A percentile compares a stretch with the other conserved stretches of the same genome.
These are phyloP conservation scores for Halictus quadricinctus DNA, from an alignment of 2,888 invertebrate genomes.

Conservation along the genomic window DNA sequence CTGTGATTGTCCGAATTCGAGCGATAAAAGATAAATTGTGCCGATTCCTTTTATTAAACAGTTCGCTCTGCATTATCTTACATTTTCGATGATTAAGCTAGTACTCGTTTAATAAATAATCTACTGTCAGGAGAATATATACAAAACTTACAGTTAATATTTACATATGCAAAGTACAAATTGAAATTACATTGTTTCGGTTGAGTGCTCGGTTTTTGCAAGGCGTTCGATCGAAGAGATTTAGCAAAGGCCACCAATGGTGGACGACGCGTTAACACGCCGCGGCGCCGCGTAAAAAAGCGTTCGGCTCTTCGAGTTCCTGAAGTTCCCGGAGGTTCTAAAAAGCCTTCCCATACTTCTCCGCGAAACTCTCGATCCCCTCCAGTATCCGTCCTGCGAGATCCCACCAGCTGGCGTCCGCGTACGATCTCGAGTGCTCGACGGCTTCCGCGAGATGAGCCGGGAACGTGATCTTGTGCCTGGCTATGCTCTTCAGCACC, in stretches of 20 bases:
- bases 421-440: constrained; percentile 56
- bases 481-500: constrained; percentile 88
- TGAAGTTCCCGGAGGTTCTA: constrained; percentile 7
- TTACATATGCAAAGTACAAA: constrained; percentile 28
- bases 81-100: background rate
- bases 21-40: too few relatives aligned
- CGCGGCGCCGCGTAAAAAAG: background rate
- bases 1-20: background rate
- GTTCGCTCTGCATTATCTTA: background rate
- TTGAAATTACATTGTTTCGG: background rate
- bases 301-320: background rate
- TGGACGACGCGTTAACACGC: background rate
- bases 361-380: constrained; percentile 68
- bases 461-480: constrained; percentile 87
- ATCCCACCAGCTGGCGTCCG: constrained; percentile 71
- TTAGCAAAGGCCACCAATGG: background rate
- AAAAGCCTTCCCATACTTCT: constrained; percentile 41
- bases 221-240: background rate
- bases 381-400: constrained; percentile 69
- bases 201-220: background rate
- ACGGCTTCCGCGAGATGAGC: constrained; percentile 73
- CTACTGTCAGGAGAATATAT: constrained; percentile 25
- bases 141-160: constrained; percentile 40
- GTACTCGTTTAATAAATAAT: constrained; percentile 29
- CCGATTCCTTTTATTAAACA: too few relatives aligned